Base-by-base conservation (phyloP, 2,888 invertebrate genomes). In the Esperia sulphurella region DNA sequence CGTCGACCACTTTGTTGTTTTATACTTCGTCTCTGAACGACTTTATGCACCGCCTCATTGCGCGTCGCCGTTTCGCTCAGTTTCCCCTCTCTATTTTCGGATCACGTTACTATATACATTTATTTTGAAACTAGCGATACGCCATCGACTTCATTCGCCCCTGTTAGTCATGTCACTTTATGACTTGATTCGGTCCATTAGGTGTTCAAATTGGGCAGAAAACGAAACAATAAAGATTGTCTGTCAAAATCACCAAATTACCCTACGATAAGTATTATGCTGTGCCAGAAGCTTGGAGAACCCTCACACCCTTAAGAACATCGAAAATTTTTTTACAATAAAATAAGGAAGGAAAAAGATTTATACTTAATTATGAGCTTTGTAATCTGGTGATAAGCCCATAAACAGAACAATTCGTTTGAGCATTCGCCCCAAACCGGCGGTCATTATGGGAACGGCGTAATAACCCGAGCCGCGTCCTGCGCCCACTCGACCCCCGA, bases 1-100 rank as follows among this genome's bases (percentile, higher is more conserved):
- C 81, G 79, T 79, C 83, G 76, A 83, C 83, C 84, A 84, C 86
- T 88, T 86, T 86, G 88, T 89, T 87, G 87, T 88, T 88, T 86
- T 88, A 87, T 87, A 83, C 80, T 81, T 75, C 71, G 84, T 81
- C 83, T 80, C 79, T 75, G 56, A 79, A 82, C 79, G 78, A 81
- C 84, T 84, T 83, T 83, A 80, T 83, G 83, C 83, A 78, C 76
- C 83, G 87, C 79, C 83, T 84, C 87, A 86, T 87, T 86, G 84
- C 87, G 82, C 81, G 79, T 79, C 76, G 81, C 73, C 78, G 83
- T 84, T 85, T 83, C 79, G 84, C 82, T 85, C 76, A 80, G 79
- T 79, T 80, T 82, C 78, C 79, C 76, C 74, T 83, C 74, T 83
- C 83, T 83, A 83, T 84, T 86, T 85, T 83, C 80, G 78, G 74